A percentile compares a stretch with the other conserved stretches of the same genome.
Conservation (phyloP, 2,797 vertebrate genomes). For the Mycteria americana region DNA sequence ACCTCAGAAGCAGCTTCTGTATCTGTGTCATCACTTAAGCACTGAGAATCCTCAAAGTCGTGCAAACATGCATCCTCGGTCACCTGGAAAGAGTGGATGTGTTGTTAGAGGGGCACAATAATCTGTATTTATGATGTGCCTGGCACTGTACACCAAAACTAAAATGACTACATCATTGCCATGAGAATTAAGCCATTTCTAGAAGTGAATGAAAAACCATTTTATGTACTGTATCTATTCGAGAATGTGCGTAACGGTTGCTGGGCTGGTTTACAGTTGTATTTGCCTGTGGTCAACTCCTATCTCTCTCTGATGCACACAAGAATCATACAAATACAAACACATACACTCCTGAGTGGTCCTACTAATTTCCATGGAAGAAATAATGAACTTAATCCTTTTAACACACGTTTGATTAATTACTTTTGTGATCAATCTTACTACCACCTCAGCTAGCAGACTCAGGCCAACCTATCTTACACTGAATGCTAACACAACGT, state of each 20-base stretch:
- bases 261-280: neutral
- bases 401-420: neutral
- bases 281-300: neutral
- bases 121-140: fast-evolving
- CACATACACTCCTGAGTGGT: neutral
- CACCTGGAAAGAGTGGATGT: slow-evolving; percentile 49
- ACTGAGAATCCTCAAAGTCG: slow-evolving; percentile 89
- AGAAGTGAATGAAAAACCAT: neutral
- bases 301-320: neutral
- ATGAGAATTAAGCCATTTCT: neutral
- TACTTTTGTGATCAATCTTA: neutral
- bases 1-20: slow-evolving; percentile 89
- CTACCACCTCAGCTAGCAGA: neutral
- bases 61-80: slow-evolving; percentile 60
- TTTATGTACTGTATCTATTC: neutral
- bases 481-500: neutral
- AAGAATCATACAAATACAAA: neutral
- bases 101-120: neutral
- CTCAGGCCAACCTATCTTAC: neutral
- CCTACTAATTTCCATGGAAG: neutral
- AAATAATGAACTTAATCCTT: neutral
- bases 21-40: slow-evolving; percentile 91
- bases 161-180: neutral
- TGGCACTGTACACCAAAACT: neutral
- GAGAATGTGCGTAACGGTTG: neutral